Evolutionary conservation across 2,888 invertebrate genomes (phyloP), one percentile per base, ranked within the genome.

Genomic region (Hyles lineata): DNA sequence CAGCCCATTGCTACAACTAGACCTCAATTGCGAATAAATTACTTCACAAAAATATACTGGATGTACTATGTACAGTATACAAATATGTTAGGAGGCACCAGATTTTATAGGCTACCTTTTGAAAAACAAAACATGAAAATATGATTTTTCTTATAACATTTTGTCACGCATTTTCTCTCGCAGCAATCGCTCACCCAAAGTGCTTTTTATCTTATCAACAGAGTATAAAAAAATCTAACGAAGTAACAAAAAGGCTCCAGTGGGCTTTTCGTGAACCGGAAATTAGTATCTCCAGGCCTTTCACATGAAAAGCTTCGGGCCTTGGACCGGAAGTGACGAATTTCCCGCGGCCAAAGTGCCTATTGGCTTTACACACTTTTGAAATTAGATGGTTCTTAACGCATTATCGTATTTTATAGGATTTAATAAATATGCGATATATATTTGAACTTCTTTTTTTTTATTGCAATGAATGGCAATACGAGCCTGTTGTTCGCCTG

Each of bases 281-380:
- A 89, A 89, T 89, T 88, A 88, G 89, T 87, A 85, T 85, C 86
- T 87, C 86, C 83, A 85, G 84, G 82, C 83, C 82, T 82, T 85
- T 80, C 82, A 79, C 80, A 79, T 82, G 82, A 84, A 86, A 83
- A 81, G 81, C 80, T 78, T 75, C 77, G 76, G 76, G 81, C 77
- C 82, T 79, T 73, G 75, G 77, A 72, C 81, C 86, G 89, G 89
- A 89, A 85, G 87, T 81, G 83, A 85, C 82, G 85, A 85, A 87
- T 89, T 89, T 88, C 89, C 88, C 81, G 80, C 75, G 74, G 76
- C 80, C 80, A 81, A 79, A 88, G 86, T 85, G 83, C 82, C 78
- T 82, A 80, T 78, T 77, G 82, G 81, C 78, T 80, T 78, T 80
- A 75, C 76, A 50, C 23, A 67, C 67, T 67, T 79, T 72, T 82